Conservation (phyloP, 2,113 vertebrate species). For the Salvelinus sp. region DNA sequence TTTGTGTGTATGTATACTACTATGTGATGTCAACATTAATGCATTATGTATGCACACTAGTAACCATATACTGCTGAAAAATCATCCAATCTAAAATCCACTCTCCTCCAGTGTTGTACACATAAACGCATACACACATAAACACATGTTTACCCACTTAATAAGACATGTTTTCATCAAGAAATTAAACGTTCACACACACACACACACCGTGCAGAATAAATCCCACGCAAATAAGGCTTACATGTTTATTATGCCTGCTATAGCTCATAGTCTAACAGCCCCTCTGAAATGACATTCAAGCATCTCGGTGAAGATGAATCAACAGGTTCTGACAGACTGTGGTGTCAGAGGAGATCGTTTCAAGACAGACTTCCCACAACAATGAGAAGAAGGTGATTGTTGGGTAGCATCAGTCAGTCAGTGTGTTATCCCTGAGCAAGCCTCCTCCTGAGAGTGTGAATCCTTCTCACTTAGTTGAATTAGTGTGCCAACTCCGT, state of each 20-base stretch:
- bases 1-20: neutral
- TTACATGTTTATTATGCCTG: neutral
- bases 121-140: neutral
- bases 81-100: too few species aligned
- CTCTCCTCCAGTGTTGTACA: neutral
- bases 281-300: constrained; percentile 26
- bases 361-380: constrained; percentile 24
- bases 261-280: neutral
- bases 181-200: too few species aligned
- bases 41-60: neutral
- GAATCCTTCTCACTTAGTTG: neutral
- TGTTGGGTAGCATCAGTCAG: constrained; percentile 36
- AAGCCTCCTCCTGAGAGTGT: neutral
- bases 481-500: constrained; percentile 30
- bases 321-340: constrained; percentile 30
- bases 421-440: neutral
- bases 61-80: too few species aligned
- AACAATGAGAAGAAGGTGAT: constrained; percentile 32
- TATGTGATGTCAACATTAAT: constrained; percentile 26
- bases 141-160: constrained; percentile 3
- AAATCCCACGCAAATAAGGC: neutral
- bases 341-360: constrained; percentile 37
- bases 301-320: constrained; percentile 32
- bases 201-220: neutral
- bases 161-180: neutral